Percentiles rank a stretch among this genome's conserved stretches.
Conservation (phyloP, 2,797 vertebrate species). For the Helostoma temminkii region DNA sequence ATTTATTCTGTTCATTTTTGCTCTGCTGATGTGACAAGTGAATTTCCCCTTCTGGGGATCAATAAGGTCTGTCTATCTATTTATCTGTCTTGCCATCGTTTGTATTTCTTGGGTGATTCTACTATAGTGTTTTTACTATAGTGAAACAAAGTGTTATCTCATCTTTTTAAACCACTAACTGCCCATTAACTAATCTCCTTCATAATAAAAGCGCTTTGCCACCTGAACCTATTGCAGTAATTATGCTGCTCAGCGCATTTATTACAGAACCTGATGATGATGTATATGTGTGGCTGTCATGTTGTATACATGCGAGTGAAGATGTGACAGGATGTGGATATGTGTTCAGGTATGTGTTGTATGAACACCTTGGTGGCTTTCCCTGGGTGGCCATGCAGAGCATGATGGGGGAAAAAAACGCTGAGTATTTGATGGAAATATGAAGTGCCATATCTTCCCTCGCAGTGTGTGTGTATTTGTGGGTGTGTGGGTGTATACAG, state of each 20-base stretch:
- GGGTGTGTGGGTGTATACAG: conserved; percentile 54
- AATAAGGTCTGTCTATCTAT: no score
- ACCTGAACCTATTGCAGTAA: conserved; percentile 22
- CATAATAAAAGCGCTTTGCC: conserved; percentile 3
- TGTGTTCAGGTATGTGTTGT: conserved; percentile 37
- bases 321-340: background rate
- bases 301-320: conserved; percentile 4
- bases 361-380: conserved; percentile 49
- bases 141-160: no score
- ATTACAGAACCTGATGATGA: background rate
- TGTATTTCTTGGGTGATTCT: no score
- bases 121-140: no score
- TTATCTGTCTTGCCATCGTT: no score
- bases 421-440: conserved; percentile 77
- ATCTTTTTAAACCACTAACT: no score
- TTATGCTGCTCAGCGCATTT: background rate
- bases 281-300: conserved; percentile 10
- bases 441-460: conserved; percentile 70
- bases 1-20: no score
- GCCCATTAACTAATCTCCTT: no score
- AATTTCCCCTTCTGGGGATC: no score
- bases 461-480: conserved; percentile 46
- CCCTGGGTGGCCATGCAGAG: conserved; percentile 60
- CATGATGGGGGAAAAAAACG: conserved; percentile 44
- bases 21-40: no score